Percentiles rank a stretch among this genome's conserved stretches.
Evolutionary conservation across 2,113 vertebrate species (phyloP).

Genomic region (Onychostoma macrolepis): DNA sequence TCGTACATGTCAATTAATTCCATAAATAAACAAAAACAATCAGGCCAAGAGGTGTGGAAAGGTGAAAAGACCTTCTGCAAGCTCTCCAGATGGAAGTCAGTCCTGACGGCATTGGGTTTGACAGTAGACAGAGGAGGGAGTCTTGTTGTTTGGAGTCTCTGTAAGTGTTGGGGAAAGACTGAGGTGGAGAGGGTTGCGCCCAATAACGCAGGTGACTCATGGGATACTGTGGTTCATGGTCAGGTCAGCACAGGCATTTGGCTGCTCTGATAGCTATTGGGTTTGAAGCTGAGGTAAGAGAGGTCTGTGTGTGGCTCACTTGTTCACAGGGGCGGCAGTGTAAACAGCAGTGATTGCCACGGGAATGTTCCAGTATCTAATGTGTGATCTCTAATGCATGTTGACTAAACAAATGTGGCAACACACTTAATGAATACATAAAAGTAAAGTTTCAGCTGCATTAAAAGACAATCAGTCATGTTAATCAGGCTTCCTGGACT

Average conservation of each 20-base stretch:
- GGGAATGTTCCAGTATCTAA: background rate
- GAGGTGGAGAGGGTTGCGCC: conserved; percentile 67
- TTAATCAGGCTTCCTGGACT: background rate
- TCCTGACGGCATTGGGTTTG: conserved; percentile 63
- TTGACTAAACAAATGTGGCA: background rate
- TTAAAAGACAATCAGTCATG: background rate
- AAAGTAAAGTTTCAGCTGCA: background rate
- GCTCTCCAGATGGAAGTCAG: conserved; percentile 23
- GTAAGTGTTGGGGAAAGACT: conserved; percentile 67
- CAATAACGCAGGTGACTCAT: conserved; percentile 76
- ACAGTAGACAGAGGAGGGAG: conserved; percentile 61
- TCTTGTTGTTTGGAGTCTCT: conserved; percentile 55
- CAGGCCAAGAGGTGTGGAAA: conserved; percentile 26
- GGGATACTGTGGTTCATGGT: conserved; percentile 73
- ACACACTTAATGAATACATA: background rate
- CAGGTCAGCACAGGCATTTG: conserved; percentile 64
- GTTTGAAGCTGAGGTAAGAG: conserved; percentile 63
- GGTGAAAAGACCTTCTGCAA: conserved; percentile 22
- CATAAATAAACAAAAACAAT: conserved; percentile 32
- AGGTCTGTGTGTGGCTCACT: conserved; percentile 38
- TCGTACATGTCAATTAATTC: conserved; percentile 34
- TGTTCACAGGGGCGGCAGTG: background rate
- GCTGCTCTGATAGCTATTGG: conserved; percentile 60
- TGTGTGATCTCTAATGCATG: background rate
- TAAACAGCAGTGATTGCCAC: background rate